These are phyloP conservation scores for Aphelocoma californica DNA, from an alignment of 2,797 vertebrate species.

Conservation along the genomic window DNA sequence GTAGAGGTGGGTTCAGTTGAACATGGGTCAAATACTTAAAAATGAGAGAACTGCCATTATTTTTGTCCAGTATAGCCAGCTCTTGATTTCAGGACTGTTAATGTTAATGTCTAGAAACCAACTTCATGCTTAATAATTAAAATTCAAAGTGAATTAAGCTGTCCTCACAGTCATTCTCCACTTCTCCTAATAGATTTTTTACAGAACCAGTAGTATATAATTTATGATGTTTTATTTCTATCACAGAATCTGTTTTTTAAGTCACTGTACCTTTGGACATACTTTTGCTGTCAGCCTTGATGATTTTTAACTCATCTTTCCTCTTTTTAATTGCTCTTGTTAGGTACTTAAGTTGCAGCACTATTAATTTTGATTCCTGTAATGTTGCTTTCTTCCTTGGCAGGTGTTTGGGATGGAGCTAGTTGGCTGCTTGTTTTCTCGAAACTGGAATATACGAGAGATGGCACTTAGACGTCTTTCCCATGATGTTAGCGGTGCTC, in stretches of 20 bases:
- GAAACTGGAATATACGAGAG: slow-evolving; percentile 91
- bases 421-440: slow-evolving; percentile 90
- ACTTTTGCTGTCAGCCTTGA: background rate
- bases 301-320: background rate
- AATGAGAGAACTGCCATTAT: background rate
- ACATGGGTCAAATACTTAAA: background rate
- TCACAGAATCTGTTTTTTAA: background rate
- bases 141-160: background rate
- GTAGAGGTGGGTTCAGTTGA: background rate
- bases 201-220: background rate
- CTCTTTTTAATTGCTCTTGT: background rate
- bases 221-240: background rate
- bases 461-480: slow-evolving; percentile 89
- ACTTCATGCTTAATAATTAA: background rate
- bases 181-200: background rate
- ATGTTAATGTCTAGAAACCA: background rate
- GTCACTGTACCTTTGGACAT: background rate
- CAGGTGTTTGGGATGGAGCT: slow-evolving; percentile 89
- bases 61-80: background rate
- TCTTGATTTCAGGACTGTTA: background rate
- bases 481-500: slow-evolving; percentile 88
- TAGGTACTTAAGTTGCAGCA: background rate
- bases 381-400: background rate
- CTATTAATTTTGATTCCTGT: background rate
- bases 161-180: background rate